phyloP scores from a whole-genome alignment of 2,113 vertebrate species.

The Anguilla japonica region DNA sequence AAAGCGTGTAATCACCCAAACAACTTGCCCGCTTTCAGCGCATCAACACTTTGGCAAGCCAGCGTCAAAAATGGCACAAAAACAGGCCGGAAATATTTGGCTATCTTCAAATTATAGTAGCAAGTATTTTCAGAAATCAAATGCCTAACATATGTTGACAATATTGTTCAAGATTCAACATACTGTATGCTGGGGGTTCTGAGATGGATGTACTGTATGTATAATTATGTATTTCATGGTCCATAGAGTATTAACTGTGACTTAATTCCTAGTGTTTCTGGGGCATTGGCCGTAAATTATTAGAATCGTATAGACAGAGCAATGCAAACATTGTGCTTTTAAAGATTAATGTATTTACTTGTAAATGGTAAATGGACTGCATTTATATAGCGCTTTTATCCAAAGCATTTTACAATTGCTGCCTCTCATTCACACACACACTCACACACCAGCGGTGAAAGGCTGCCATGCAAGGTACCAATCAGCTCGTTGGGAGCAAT shows the following conservation, averaged over 20 bases:
- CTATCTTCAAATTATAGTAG: neutral
- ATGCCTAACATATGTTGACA: neutral
- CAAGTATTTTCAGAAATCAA: neutral
- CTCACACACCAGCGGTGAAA: too few relatives aligned
- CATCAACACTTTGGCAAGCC: neutral
- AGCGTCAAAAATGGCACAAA: neutral
- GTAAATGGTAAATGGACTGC: neutral
- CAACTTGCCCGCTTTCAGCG: neutral
- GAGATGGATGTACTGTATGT: slow-evolving; percentile 21
- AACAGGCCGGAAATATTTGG: neutral
- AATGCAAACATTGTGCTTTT: neutral
- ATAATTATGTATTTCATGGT: slow-evolving; percentile 35
- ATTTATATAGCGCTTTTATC: too few relatives aligned
- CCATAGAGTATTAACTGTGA: slow-evolving; percentile 36
- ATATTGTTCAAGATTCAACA: slow-evolving; percentile 7
- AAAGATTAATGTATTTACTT: slow-evolving; percentile 28
- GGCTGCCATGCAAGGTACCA: too few relatives aligned
- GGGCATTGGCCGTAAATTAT: slow-evolving; percentile 32
- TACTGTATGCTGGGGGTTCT: neutral
- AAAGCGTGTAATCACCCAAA: neutral
- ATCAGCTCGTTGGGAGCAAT: too few relatives aligned
- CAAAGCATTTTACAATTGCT: too few relatives aligned
- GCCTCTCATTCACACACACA: too few relatives aligned
- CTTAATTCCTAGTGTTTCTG: slow-evolving; percentile 25
- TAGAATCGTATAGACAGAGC: slow-evolving; percentile 29